These are phyloP conservation scores for Solenodon paradoxus DNA, from an alignment of 2,113 vertebrate species.

Conservation along the genomic window DNA sequence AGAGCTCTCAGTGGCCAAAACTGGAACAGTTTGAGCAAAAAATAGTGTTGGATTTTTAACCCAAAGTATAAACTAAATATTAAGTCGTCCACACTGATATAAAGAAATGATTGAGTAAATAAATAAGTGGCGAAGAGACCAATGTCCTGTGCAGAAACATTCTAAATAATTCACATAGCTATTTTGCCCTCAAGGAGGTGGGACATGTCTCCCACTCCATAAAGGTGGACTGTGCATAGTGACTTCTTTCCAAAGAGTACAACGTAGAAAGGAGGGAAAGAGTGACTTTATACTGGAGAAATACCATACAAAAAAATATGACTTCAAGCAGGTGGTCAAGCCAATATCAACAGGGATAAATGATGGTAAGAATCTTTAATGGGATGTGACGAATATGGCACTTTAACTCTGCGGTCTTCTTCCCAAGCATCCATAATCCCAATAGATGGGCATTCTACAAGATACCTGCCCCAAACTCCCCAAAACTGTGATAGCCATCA, in stretches of 20 bases:
- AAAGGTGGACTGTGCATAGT: neutral
- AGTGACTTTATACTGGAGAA: neutral
- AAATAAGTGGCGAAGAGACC: neutral
- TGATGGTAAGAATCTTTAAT: too few species aligned
- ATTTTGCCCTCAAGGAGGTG: neutral
- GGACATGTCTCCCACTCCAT: too few species aligned
- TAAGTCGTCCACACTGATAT: neutral
- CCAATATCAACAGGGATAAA: fast-evolving
- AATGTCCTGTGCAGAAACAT: neutral
- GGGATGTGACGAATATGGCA: too few species aligned
- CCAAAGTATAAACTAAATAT: neutral
- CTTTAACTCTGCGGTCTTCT: neutral
- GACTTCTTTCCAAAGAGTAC: neutral
- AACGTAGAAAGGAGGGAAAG: neutral
- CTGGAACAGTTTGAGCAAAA: neutral
- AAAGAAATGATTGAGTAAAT: neutral
- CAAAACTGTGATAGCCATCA: neutral
- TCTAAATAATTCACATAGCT: neutral
- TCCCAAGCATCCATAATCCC: neutral
- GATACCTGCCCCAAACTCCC: neutral
- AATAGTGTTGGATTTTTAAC: neutral
- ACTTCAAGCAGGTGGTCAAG: neutral
- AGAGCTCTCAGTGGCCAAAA: neutral
- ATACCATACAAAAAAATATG: neutral
- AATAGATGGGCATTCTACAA: neutral